A percentile compares a stretch with the other conserved stretches of the same genome.
Evolutionary conservation across 2,113 vertebrate species (phyloP).

Genomic region (Tragelaphus scriptus): DNA sequence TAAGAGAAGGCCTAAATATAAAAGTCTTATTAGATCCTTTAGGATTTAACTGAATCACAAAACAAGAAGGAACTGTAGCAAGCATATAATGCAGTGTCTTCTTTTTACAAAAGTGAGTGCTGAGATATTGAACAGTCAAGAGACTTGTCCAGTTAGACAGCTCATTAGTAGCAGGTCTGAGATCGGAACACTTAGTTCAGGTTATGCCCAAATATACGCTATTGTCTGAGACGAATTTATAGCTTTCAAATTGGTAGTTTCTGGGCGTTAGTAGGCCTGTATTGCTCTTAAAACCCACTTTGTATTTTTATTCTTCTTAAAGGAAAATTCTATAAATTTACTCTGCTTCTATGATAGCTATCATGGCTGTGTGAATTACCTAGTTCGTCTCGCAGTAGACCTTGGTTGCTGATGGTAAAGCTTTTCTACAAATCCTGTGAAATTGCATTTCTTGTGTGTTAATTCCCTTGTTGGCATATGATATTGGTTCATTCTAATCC

Average conservation of each 20-base stretch:
- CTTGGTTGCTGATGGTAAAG: neutral
- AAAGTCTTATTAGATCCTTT: neutral
- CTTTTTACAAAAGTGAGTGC: neutral
- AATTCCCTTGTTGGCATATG: neutral
- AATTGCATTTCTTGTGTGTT: neutral
- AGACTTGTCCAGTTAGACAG: neutral
- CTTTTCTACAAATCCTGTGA: neutral
- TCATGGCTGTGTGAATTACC: neutral
- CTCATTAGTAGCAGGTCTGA: neutral
- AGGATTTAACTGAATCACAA: neutral
- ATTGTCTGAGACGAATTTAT: neutral
- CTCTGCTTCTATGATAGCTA: neutral
- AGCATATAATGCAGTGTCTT: neutral
- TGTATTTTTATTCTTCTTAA: neutral
- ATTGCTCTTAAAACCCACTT: neutral
- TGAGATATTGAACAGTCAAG: neutral
- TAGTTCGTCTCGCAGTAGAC: neutral
- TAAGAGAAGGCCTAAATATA: neutral
- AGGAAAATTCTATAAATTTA: neutral
- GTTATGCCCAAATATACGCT: neutral
- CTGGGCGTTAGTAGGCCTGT: neutral
- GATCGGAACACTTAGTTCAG: neutral
- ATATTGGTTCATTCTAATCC: neutral
- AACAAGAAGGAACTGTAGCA: neutral
- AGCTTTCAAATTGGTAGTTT: neutral